phyloP scores from a whole-genome alignment of 2,888 invertebrate species.

The Yponomeuta malinellus region DNA sequence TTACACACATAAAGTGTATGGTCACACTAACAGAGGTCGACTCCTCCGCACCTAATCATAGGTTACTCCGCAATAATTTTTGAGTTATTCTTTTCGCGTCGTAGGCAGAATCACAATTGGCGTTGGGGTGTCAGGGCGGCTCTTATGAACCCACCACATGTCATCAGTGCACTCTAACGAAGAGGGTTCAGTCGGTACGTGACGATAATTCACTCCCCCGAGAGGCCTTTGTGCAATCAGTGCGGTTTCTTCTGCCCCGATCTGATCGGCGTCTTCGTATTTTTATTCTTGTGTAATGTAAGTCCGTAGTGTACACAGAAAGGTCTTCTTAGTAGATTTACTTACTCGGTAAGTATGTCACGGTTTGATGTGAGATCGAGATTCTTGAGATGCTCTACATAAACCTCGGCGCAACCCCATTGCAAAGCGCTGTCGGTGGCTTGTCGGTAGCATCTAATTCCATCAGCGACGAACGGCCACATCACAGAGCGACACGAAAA shows the following conservation, averaged over 20 bases:
- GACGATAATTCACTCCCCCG: conserved; percentile 66
- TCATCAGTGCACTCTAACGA: conserved; percentile 50
- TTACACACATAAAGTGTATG: background rate
- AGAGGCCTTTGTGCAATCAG: conserved; percentile 73
- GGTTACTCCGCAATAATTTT: background rate
- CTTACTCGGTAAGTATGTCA: background rate
- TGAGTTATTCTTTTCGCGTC: conserved; percentile 11
- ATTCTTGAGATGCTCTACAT: background rate
- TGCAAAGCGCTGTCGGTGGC: background rate
- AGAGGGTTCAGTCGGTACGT: conserved; percentile 54
- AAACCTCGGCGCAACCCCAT: background rate
- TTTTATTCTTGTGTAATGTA: conserved; percentile 18
- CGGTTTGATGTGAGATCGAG: background rate
- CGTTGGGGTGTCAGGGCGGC: conserved; percentile 6
- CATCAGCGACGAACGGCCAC: conserved; percentile 9
- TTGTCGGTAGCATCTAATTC: conserved; percentile 4
- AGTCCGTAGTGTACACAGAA: background rate
- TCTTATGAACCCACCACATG: conserved; percentile 23
- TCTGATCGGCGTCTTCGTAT: conserved; percentile 37
- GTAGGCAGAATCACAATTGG: conserved; percentile 11
- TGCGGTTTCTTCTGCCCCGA: conserved; percentile 59
- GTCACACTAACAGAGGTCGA: background rate
- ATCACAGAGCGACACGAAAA: conserved; percentile 12
- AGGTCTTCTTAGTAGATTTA: background rate
- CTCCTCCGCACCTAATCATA: background rate